A percentile compares a stretch with the other conserved stretches of the same genome.
phyloP scores from a whole-genome alignment of 2,888 invertebrate genomes.

The Leptinotarsa haldemani region DNA sequence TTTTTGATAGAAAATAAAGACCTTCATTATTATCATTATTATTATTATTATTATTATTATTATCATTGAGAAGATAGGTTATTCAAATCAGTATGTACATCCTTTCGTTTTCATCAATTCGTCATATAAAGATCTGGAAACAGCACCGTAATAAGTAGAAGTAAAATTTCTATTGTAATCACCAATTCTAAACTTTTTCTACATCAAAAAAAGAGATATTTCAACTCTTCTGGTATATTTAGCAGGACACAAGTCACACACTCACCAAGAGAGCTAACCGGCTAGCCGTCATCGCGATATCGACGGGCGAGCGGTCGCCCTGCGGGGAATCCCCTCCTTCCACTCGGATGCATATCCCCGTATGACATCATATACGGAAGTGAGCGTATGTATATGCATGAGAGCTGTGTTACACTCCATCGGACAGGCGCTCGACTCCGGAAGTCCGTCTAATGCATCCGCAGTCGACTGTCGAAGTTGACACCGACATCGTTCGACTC shows the following conservation, averaged over 20 bases:
- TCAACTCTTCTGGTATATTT: constrained; percentile 11
- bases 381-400: constrained; percentile 65
- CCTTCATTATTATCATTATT: too few species aligned
- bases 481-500: constrained; percentile 31
- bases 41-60: too few species aligned
- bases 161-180: too few species aligned
- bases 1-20: too few species aligned
- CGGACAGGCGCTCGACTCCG: constrained; percentile 65
- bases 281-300: constrained; percentile 5
- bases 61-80: too few species aligned
- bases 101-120: too few species aligned
- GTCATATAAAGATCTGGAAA: too few species aligned
- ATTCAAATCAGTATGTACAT: too few species aligned
- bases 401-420: constrained; percentile 66
- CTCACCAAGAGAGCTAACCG: neutral
- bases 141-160: too few species aligned
- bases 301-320: neutral
- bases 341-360: constrained; percentile 62
- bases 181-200: too few species aligned
- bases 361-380: constrained; percentile 57
- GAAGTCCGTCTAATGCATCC: constrained; percentile 75
- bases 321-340: constrained; percentile 52
- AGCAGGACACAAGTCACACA: constrained; percentile 16
- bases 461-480: constrained; percentile 58
- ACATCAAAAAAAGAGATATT: too few species aligned